Evolutionary conservation across 2,113 vertebrate genomes (phyloP).

Genomic region (Erythrolamprus reginae): DNA sequence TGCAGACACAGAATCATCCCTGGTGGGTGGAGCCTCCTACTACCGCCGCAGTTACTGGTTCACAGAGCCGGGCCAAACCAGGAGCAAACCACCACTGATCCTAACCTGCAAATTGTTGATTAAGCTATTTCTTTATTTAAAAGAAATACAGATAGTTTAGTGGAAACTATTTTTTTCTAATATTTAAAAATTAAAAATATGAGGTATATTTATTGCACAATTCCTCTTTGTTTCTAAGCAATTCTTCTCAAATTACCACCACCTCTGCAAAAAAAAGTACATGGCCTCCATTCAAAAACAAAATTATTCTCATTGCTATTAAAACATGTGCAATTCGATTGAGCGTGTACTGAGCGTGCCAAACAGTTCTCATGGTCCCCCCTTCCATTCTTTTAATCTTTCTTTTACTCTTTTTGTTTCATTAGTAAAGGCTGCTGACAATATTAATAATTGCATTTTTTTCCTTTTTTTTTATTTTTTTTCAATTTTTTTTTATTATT

Average conservation of each 20-base stretch:
- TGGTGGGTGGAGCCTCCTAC: too few relatives aligned
- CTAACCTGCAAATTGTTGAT: neutral
- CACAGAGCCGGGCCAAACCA: too few relatives aligned
- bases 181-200: neutral
- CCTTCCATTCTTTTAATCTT: conserved; percentile 24
- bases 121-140: neutral
- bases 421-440: neutral
- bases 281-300: neutral
- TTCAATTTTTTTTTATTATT: too few relatives aligned
- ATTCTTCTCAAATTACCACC: neutral
- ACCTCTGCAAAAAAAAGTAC: conserved; percentile 12
- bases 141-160: neutral
- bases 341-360: conserved; percentile 33
- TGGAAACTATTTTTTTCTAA: neutral
- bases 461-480: conserved; percentile 34
- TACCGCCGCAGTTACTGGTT: too few relatives aligned
- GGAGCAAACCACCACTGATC: neutral
- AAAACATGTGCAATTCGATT: conserved; percentile 36
- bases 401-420: conserved; percentile 23
- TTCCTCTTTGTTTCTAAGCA: conserved; percentile 12
- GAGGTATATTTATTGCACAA: neutral
- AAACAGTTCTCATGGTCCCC: neutral
- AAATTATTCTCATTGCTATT: conserved; percentile 45
- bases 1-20: too few relatives aligned
- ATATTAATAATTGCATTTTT: neutral